Evolutionary conservation across 2,113 vertebrate genomes (phyloP), one percentile per base, ranked within the genome.

Genomic region (Perca schrenkii): DNA sequence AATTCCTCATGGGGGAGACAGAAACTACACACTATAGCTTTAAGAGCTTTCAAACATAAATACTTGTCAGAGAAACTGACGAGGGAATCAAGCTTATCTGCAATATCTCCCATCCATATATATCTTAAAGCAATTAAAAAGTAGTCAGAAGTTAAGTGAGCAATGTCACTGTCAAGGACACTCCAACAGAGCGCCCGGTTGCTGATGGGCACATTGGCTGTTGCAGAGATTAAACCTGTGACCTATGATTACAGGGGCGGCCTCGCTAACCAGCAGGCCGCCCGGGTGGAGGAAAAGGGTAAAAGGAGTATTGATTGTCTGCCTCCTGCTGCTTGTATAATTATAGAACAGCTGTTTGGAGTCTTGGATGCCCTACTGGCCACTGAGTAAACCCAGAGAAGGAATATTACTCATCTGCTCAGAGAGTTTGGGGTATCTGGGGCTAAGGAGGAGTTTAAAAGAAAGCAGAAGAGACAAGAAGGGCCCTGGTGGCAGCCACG

Each of bases 341-440:
- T 91, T 88, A 91, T 82, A 80, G 64, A 79, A 77, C 89, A 93
- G 86, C 86, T 88, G 83, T 75, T 77, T 77, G 79, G 86, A 64
- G 75, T 70, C 82, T 72, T 56, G 43, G 77, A 80, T 86, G 80
- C 57, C 58, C 69, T 28, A 21, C 65, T 82, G 78, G 80, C 66
- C 70, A 84, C 68, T 1, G 22, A 81, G 74, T 74, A 69, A 78
- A 86, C 77, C 82, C 77, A 52, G 64, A 78, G 68, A 79, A 77
- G 64, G 61, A 86, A 66, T 54, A 84, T 66, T 53, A 68, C 77
- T 90, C 80, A 68, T 87, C 75, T 73, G 83, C 43, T 62, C 46
- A 16, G 74, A 19, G 73, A 50, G 74, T 78, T 57, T 57, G 34
- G 61, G 73, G 58, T 15, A 54, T 71, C 36, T 63, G 19, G 15